A percentile compares a stretch with the other conserved stretches of the same genome.
phyloP scores from a whole-genome alignment of 2,888 invertebrate genomes.

The Allygus modestus region DNA sequence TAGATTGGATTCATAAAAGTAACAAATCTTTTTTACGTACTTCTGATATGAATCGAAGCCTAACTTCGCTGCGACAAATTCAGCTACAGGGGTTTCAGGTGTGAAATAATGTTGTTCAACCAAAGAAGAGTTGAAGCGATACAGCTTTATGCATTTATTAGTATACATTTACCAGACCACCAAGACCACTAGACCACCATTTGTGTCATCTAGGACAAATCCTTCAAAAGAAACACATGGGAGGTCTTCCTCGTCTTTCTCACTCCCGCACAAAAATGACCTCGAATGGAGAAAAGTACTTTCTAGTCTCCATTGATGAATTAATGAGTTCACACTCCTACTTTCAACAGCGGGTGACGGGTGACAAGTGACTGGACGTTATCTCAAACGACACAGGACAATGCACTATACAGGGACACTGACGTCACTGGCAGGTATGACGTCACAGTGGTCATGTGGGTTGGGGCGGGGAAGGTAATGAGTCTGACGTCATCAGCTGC shows the following conservation, averaged over 20 bases:
- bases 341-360: not conserved
- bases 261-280: not conserved
- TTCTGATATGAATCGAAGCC: too few relatives aligned
- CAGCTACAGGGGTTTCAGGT: not conserved
- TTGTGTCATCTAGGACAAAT: too few relatives aligned
- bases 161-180: not conserved
- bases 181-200: too few relatives aligned
- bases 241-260: not conserved
- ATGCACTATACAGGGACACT: not conserved
- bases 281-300: not conserved
- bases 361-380: not conserved
- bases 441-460: not conserved
- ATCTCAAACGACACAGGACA: not conserved
- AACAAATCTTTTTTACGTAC: too few relatives aligned
- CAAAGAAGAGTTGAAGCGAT: not conserved
- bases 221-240: too few relatives aligned
- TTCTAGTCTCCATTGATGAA: not conserved
- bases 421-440: constrained; percentile 2
- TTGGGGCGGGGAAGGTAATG: not conserved
- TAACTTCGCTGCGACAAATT: too few relatives aligned
- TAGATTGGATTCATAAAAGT: too few relatives aligned
- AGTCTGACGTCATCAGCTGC: constrained; percentile 21
- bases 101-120: not conserved
- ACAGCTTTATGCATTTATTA: not conserved
- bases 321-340: not conserved